Conservation (phyloP, 2,888 invertebrate species). For the Seladonia tumulorum region DNA sequence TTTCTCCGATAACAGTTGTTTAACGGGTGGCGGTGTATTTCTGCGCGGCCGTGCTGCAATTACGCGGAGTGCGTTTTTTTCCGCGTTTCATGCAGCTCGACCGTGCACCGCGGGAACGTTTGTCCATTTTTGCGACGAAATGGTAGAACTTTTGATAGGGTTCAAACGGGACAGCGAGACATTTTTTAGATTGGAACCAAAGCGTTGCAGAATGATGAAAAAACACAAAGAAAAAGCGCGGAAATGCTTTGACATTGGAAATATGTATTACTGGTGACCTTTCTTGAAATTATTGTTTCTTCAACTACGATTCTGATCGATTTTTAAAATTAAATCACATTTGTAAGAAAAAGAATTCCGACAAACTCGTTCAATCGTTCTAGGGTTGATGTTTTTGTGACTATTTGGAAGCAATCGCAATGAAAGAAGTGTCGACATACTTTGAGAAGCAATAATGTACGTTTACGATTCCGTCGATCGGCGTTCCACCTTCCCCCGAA, state of each 20-base stretch:
- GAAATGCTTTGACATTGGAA: not conserved
- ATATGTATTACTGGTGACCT: not conserved
- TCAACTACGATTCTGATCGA: not conserved
- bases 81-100: not conserved
- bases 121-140: not conserved
- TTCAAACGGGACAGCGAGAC: not conserved
- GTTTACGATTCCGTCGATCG: constrained; percentile 54
- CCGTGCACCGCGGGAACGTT: not conserved
- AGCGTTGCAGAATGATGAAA: not conserved
- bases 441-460: constrained; percentile 43
- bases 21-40: not conserved
- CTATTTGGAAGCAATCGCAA: not conserved
- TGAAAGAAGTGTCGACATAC: not conserved
- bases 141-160: not conserved
- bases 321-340: too few relatives aligned
- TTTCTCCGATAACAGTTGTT: not conserved
- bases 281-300: not conserved
- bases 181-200: not conserved
- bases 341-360: too few relatives aligned
- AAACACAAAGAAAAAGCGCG: not conserved
- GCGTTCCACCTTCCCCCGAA: constrained; percentile 28
- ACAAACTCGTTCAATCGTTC: not conserved
- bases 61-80: not conserved
- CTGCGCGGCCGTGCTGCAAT: not conserved
- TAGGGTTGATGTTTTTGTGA: not conserved